A percentile compares a stretch with the other conserved stretches of the same genome.
Conservation (phyloP, 2,113 vertebrate species). For the Spizaetus ornatus region DNA sequence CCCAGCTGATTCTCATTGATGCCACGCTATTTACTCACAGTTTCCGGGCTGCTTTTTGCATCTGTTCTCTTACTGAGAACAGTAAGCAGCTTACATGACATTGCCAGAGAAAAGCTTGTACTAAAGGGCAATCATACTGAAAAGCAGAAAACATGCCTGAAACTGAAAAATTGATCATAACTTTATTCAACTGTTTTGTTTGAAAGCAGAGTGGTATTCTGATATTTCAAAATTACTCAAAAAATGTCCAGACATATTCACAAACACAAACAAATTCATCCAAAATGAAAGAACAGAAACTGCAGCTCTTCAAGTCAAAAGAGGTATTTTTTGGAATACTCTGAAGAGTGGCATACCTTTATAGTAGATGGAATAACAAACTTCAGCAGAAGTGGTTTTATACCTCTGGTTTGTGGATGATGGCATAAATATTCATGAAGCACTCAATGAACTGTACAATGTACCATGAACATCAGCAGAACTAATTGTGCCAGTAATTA, state of each 20-base stretch:
- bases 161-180: neutral
- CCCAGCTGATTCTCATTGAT: neutral
- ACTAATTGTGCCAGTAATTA: neutral
- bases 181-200: neutral
- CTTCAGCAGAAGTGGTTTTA: neutral
- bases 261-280: neutral
- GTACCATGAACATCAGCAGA: neutral
- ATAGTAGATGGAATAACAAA: neutral
- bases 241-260: neutral
- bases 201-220: neutral
- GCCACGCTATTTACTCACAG: neutral
- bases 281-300: neutral
- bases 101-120: neutral
- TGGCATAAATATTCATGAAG: neutral
- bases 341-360: neutral
- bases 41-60: neutral
- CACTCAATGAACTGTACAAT: neutral
- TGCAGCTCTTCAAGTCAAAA: neutral
- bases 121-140: rapidly evolving
- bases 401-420: neutral
- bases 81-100: rapidly evolving
- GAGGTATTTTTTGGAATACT: neutral
- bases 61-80: no score
- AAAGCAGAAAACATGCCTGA: neutral
- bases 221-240: neutral